Conservation (phyloP, 2,888 invertebrate genomes). For the Ceraclea dissimilis region DNA sequence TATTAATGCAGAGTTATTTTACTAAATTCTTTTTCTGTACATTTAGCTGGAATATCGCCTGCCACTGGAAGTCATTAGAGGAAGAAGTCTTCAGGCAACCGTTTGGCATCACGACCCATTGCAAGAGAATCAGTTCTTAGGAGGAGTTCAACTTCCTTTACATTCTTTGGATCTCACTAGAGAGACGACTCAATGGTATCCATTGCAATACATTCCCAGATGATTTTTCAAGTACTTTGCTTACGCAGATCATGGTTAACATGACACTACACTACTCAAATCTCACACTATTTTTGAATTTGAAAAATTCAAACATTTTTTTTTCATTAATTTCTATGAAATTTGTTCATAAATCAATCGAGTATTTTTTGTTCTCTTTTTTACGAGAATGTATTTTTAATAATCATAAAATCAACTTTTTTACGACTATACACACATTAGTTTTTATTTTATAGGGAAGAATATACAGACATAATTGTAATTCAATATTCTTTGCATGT, state of each 20-base stretch:
- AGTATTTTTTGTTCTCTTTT: no score
- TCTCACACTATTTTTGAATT: not conserved
- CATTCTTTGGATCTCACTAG: constrained; percentile 62
- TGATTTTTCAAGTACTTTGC: constrained; percentile 25
- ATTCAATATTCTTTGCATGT: no score
- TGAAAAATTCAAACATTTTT: no score
- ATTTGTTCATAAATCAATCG: no score
- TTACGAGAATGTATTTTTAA: no score
- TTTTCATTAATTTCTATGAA: no score
- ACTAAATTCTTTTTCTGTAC: not conserved
- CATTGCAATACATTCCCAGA: constrained; percentile 52
- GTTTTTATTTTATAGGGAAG: no score
- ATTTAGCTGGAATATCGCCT: constrained; percentile 78
- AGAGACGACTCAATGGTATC: constrained; percentile 84
- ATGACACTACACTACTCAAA: not conserved
- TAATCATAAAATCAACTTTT: no score
- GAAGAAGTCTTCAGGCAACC: constrained; percentile 78
- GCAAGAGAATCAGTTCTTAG: constrained; percentile 91
- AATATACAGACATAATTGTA: no score
- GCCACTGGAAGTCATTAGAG: constrained; percentile 68
- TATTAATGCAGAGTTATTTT: not conserved
- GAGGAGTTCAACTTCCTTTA: constrained; percentile 80
- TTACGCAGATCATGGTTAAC: constrained; percentile 3
- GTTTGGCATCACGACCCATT: constrained; percentile 92
- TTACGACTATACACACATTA: no score